phyloP scores from a whole-genome alignment of 2,113 vertebrate genomes.

The Melanerpes formicivorus region DNA sequence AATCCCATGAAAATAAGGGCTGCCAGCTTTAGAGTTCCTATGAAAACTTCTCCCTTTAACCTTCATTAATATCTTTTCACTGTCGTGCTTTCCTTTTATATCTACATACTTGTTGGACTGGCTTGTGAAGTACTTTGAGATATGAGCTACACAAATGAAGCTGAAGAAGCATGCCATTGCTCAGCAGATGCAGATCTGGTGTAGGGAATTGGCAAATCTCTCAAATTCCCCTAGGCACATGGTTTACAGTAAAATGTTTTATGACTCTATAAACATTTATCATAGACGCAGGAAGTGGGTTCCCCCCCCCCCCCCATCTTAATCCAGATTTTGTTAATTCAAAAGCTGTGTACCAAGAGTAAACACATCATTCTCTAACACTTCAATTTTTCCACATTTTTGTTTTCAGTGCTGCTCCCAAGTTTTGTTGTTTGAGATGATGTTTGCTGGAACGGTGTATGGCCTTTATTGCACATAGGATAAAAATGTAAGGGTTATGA shows the following conservation, averaged over 20 bases:
- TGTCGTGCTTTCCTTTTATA: neutral
- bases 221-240: constrained; percentile 33
- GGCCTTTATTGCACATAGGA: neutral
- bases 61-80: neutral
- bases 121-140: constrained; percentile 21
- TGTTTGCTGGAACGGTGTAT: neutral
- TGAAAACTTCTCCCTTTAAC: neutral
- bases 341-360: neutral
- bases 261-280: constrained; percentile 45
- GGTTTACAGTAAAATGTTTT: constrained; percentile 14
- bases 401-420: neutral
- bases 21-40: neutral
- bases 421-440: neutral
- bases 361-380: constrained; percentile 38
- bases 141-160: neutral
- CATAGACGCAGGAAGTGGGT: neutral
- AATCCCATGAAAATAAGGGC: neutral
- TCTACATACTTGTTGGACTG: neutral
- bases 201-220: constrained; percentile 25
- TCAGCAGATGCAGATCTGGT: neutral
- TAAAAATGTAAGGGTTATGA: neutral
- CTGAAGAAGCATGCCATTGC: neutral
- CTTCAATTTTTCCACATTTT: neutral
- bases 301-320: neutral
- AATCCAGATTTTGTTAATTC: constrained; percentile 56